Conservation (phyloP, 2,797 vertebrate species). For the Rhadinocentrus ornatus region DNA sequence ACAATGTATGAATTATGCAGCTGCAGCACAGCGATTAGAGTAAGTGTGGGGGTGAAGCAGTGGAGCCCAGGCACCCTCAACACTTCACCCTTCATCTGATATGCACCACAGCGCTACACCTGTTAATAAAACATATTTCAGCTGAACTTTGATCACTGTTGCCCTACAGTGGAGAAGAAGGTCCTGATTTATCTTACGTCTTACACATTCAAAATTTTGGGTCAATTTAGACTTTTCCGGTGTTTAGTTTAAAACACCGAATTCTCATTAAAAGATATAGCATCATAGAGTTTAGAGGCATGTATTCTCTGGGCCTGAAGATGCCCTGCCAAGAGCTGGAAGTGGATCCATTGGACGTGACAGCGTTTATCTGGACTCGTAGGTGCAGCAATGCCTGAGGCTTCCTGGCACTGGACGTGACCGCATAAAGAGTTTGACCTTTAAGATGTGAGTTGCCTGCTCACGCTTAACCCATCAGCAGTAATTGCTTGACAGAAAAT, state of each 20-base stretch:
- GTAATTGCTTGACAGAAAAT: conserved; percentile 48
- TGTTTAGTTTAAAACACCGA: conserved; percentile 10
- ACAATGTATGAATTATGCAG: conserved; percentile 78
- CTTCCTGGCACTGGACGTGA: conserved; percentile 54
- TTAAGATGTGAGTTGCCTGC: conserved; percentile 46
- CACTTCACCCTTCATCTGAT: conserved; percentile 75
- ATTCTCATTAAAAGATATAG: neutral
- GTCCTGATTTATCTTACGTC: conserved; percentile 27
- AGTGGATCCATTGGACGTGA: conserved; percentile 56
- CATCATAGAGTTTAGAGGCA: neutral
- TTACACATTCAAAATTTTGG: conserved; percentile 1
- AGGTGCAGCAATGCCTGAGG: conserved; percentile 34
- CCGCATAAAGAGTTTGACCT: conserved; percentile 73
- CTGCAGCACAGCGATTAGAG: conserved; percentile 61
- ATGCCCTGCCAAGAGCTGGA: conserved; percentile 21
- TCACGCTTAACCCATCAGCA: conserved; percentile 52
- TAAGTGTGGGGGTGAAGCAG: conserved; percentile 59
- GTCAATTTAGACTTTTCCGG: conserved; percentile 15
- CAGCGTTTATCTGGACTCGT: conserved; percentile 51
- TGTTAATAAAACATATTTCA: conserved; percentile 82
- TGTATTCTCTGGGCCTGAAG: conserved; percentile 5
- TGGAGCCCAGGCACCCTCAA: conserved; percentile 54
- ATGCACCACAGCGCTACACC: conserved; percentile 64
- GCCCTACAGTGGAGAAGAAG: conserved; percentile 33
- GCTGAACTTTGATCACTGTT: conserved; percentile 76